Percentiles rank a stretch among this genome's conserved stretches.
phyloP scores from a whole-genome alignment of 1,140 invertebrate genomes.

The Trachymyrmex septentrionalis region DNA sequence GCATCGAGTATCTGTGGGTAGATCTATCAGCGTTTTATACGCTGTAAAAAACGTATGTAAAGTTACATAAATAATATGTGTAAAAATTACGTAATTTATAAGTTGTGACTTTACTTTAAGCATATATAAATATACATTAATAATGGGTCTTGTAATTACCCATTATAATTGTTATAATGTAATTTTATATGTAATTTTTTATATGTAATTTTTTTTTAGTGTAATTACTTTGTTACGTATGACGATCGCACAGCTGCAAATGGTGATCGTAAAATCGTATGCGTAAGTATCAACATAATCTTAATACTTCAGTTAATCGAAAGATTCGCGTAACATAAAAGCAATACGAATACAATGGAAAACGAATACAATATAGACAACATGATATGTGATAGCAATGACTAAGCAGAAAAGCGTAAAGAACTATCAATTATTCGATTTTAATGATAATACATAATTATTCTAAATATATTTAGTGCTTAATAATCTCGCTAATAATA shows the following conservation, averaged over 20 bases:
- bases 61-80: too few relatives aligned
- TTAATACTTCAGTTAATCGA: constrained; percentile 59
- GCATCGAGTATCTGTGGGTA: background rate
- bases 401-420: background rate
- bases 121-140: too few relatives aligned
- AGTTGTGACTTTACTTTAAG: too few relatives aligned
- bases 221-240: background rate
- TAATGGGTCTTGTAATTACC: too few relatives aligned
- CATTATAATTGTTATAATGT: too few relatives aligned
- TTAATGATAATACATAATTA: background rate
- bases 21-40: background rate
- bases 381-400: background rate
- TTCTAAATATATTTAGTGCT: constrained; percentile 3
- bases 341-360: constrained; percentile 21
- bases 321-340: constrained; percentile 37
- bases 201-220: too few relatives aligned
- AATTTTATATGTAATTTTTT: too few relatives aligned
- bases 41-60: too few relatives aligned
- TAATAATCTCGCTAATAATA: background rate
- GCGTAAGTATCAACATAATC: constrained; percentile 54
- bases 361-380: background rate
- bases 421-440: background rate
- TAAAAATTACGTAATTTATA: too few relatives aligned
- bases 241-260: constrained; percentile 48
- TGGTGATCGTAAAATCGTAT: constrained; percentile 54